phyloP scores from a whole-genome alignment of 2,888 invertebrate genomes.

The Eupithecia insigniata region DNA sequence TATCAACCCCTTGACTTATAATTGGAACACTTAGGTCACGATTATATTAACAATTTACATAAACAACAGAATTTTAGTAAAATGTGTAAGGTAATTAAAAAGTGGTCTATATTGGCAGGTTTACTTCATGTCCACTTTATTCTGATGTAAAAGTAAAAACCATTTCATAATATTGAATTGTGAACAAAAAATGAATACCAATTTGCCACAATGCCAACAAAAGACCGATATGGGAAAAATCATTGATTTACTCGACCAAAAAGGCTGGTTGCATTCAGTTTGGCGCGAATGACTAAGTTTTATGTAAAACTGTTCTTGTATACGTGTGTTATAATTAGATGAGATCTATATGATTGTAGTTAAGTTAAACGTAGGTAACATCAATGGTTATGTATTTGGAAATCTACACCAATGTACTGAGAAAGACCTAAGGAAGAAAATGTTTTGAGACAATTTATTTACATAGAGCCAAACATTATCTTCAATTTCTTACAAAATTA shows the following conservation, averaged over 20 bases:
- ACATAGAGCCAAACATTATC: not conserved
- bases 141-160: not conserved
- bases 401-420: not conserved
- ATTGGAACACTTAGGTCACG: not conserved
- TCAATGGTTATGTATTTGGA: not conserved
- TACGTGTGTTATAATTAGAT: conserved; percentile 1
- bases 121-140: not conserved
- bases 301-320: conserved; percentile 15
- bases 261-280: conserved; percentile 27
- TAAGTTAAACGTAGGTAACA: not conserved
- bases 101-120: not conserved
- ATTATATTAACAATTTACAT: not conserved
- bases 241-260: conserved; percentile 31
- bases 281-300: conserved; percentile 19
- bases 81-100: not conserved
- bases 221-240: conserved; percentile 25
- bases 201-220: conserved; percentile 28
- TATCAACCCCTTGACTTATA: conserved; percentile 1
- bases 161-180: conserved; percentile 23
- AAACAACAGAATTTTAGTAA: not conserved
- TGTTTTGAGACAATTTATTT: not conserved
- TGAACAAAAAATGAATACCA: conserved; percentile 24
- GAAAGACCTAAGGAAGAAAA: not conserved
- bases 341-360: not conserved
- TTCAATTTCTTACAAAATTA: not conserved